These are phyloP conservation scores for Ommatoiulus sabulosus DNA, from an alignment of 2,888 invertebrate species.

Conservation along the genomic window DNA sequence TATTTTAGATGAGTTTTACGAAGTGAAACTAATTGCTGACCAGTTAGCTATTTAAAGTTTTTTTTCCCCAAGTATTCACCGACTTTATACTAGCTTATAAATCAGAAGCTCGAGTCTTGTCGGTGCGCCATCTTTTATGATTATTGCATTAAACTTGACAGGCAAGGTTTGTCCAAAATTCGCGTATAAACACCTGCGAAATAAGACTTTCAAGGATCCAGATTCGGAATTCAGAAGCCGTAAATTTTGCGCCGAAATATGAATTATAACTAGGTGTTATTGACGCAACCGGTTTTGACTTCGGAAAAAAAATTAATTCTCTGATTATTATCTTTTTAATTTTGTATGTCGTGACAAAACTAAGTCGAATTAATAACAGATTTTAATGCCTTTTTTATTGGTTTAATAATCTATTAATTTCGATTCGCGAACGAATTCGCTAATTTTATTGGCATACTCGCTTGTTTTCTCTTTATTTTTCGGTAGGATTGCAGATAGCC, in stretches of 20 bases:
- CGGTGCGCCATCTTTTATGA: slow-evolving; percentile 16
- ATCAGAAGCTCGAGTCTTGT: not conserved
- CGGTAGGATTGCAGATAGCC: not conserved
- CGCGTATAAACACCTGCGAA: not conserved
- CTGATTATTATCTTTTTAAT: not conserved
- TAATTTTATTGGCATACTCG: not conserved
- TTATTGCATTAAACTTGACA: slow-evolving; percentile 11
- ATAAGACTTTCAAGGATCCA: slow-evolving; percentile 11
- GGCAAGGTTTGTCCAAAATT: not conserved
- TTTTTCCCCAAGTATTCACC: not conserved
- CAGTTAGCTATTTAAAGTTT: not conserved
- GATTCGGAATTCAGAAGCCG: slow-evolving; percentile 40
- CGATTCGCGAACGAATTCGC: not conserved
- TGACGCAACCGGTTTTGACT: not conserved
- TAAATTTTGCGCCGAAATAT: slow-evolving; percentile 1
- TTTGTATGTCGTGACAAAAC: not conserved
- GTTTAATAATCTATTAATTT: slow-evolving; percentile 3
- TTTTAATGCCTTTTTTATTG: not conserved
- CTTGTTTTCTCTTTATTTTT: not conserved
- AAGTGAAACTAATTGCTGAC: slow-evolving; percentile 24
- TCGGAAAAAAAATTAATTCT: not conserved
- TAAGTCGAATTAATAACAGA: not conserved
- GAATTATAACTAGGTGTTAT: not conserved
- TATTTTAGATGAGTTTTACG: not conserved
- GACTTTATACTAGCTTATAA: not conserved